Conservation (phyloP, 2,797 vertebrate genomes). For the Orestias chungarensis region DNA sequence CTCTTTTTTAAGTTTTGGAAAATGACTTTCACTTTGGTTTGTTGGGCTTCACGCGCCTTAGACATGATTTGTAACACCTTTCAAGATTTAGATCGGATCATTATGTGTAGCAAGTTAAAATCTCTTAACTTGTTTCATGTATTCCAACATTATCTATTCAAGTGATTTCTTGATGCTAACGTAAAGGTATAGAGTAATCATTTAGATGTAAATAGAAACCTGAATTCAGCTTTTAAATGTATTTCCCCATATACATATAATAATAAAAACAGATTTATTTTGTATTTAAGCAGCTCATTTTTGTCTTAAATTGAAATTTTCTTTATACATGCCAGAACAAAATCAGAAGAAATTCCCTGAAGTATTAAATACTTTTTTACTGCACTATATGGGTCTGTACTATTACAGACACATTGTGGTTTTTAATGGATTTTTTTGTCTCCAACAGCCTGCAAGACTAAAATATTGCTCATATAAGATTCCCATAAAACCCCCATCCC, state of each 20-base stretch:
- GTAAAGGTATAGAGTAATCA: background rate
- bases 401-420: slow-evolving; percentile 31
- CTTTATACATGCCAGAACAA: too few species aligned
- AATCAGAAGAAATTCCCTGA: background rate
- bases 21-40: too few species aligned
- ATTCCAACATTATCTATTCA: background rate
- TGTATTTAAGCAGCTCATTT: too few species aligned
- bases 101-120: background rate
- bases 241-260: too few species aligned
- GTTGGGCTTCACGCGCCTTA: too few species aligned
- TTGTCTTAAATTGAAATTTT: too few species aligned
- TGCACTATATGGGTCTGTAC: background rate
- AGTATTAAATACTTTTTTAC: too few species aligned
- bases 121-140: background rate
- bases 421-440: slow-evolving; percentile 51
- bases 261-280: too few species aligned
- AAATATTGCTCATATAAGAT: slow-evolving; percentile 49
- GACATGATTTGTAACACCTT: too few species aligned
- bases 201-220: background rate
- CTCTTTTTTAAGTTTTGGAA: too few species aligned
- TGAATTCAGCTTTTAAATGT: background rate
- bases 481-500: slow-evolving; percentile 13
- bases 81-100: background rate
- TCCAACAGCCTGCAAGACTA: slow-evolving; percentile 43
- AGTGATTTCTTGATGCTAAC: background rate